Base-by-base conservation (phyloP, 2,797 vertebrate species). In the Pantherophis vulpinus region DNA sequence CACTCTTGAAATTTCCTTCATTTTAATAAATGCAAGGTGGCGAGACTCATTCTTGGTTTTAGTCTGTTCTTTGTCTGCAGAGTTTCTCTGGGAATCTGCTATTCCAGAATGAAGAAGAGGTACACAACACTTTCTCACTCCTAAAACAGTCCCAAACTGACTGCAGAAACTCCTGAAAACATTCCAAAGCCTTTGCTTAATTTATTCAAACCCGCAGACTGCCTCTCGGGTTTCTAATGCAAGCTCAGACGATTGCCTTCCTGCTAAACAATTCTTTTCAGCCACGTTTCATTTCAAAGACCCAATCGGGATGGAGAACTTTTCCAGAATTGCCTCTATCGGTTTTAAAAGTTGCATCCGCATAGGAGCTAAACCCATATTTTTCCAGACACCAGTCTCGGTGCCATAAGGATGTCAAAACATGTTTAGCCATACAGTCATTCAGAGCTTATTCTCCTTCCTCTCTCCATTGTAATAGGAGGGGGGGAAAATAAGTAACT, bases 121-220 rank as follows among this genome's bases (percentile, higher is more conserved):
- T 18, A 4, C 32, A 4, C 12, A 37, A 59, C 6, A 1, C 11
- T 23, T n/a, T 5, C 42, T 59, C 27, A 47, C 42, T 83, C 42
- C 74, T 27, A 20, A 29, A 51, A 25, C 37, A 37, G 0, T 2
- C 32, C 25, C 29, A 54, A 7, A 20, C 11, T 0, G 2, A 14
- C 10, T 20, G n/a, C 70, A 61, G 2, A 63, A 87, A 8, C 54
- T 6, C 47, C 14, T 7, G 0, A 0, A 51, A 13, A 0, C 0
- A 54, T 27, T 4, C 4, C 0, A 66, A 25, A 32, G 23, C 32
- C 6, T 47, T 1, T 1, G 7, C 25, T 56, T 47, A 5, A 83
- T 83, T 83, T 42, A 83, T 47, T 83, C 74, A 83, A 83, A 83
- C 8, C 37, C 10, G 0, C 74, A 25, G 20, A 47, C 37, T 11